phyloP scores from a whole-genome alignment of 2,797 vertebrate species.

The Danio aesculapii region DNA sequence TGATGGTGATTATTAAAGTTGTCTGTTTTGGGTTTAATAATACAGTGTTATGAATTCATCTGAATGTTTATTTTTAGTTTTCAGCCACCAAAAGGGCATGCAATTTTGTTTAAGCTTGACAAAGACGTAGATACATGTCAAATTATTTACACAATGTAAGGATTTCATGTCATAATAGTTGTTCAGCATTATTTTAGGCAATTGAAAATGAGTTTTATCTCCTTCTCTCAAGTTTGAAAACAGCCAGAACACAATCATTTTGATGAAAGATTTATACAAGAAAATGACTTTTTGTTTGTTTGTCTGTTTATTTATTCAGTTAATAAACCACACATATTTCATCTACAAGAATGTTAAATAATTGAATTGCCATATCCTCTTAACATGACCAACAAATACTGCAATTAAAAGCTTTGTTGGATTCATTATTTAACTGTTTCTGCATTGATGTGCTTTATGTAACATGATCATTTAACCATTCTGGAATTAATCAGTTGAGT shows the following conservation, averaged over 20 bases:
- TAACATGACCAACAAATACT: background rate
- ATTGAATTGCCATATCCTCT: background rate
- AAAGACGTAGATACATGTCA: background rate
- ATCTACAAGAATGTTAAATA: background rate
- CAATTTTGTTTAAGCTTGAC: background rate
- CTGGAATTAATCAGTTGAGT: background rate
- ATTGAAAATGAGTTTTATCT: background rate
- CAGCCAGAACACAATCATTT: background rate
- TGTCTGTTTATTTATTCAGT: background rate
- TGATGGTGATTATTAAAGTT: conserved; percentile 31
- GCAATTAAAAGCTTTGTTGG: background rate
- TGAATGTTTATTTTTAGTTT: background rate
- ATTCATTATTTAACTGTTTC: background rate
- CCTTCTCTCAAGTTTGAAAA: background rate
- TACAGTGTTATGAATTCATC: background rate
- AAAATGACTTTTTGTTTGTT: background rate
- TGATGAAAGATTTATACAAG: background rate
- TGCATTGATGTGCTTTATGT: no score
- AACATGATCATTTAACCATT: no score
- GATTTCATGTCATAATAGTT: background rate
- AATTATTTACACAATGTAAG: background rate
- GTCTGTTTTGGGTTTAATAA: conserved; percentile 29
- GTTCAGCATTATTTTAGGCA: background rate
- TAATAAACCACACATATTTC: background rate
- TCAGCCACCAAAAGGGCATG: background rate